Evolutionary conservation across 2,113 vertebrate species (phyloP).

Genomic region (Aplodontia rufa): DNA sequence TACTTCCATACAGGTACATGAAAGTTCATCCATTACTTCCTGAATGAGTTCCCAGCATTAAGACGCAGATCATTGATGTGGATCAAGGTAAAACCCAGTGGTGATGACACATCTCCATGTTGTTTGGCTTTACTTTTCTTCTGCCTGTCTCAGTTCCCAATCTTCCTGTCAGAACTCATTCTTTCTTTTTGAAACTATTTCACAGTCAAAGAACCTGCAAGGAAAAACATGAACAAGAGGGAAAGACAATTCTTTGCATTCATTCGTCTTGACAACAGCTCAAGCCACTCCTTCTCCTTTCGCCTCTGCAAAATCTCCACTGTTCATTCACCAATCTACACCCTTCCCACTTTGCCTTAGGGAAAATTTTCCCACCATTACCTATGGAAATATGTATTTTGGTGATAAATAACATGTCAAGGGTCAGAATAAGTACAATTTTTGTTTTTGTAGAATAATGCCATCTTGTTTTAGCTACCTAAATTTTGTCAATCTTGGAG

Average conservation of each 20-base stretch:
- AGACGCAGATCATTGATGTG: background rate
- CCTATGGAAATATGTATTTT: background rate
- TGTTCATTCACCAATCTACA: background rate
- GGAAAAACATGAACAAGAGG: constrained; percentile 28
- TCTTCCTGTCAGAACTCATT: constrained; percentile 66
- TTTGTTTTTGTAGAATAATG: background rate
- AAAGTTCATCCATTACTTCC: constrained; percentile 20
- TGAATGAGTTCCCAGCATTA: background rate
- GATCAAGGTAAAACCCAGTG: constrained; percentile 3
- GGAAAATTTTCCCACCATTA: background rate
- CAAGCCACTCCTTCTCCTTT: background rate
- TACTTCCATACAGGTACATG: background rate
- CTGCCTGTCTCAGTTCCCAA: constrained; percentile 44
- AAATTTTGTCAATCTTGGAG: background rate
- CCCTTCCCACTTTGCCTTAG: background rate
- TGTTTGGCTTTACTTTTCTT: constrained; percentile 67
- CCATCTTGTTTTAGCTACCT: background rate
- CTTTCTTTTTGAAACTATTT: constrained; percentile 67
- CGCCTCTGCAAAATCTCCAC: background rate
- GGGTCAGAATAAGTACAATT: background rate
- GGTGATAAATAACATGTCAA: background rate
- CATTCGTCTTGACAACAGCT: background rate
- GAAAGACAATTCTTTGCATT: background rate
- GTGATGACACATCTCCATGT: constrained; percentile 46
- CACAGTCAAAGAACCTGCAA: constrained; percentile 18